Evolutionary conservation across 1,140 invertebrate genomes (phyloP), one percentile per base, ranked within the genome.

Genomic region (Drosophila athabasca): DNA sequence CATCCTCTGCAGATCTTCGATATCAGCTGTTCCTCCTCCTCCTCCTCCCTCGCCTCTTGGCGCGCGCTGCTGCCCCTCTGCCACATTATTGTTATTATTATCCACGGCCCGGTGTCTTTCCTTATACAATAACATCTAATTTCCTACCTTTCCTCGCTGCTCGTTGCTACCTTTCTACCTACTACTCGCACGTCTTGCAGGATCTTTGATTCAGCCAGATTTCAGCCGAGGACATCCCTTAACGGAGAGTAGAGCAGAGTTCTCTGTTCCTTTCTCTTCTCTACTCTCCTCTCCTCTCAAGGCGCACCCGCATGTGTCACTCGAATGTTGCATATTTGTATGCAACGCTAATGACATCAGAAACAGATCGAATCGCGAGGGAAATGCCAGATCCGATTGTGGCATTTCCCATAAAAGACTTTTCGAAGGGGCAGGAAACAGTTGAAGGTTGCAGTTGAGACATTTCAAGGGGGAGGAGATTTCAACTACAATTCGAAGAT

Each of bases 41-140:
- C 24, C 24, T 26, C 31, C 31, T 9, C 8, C 31, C 31, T 29
- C 1, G 29, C 7, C 29, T 31, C 35, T 77, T 81, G 82, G 82
- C 82, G 82, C 82, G 74, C 59, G 82, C 68, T 45, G 71, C 22
- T 26, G 24, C 51, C 62, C 45, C 69, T 65, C 55, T 76, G 64
- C 41, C 67, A 70, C 66, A 69, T 85, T 62, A 76, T 85, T 70
- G 79, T 83, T 83, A 67, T 87, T 89, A 88, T 88, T 88, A 83
- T 88, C 83, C 68, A 87, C 83, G 83, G 83, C 83, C 83, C 84
- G 83, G 83, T 88, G 83, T 88, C 79, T 78, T 79, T 79, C 64
- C 72, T 83, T 88, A 88, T 77, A 88, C 84, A 88, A 88, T 88
- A 88, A 88, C 83, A 83, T 88, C 72, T 82, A 88, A 88, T 88